Base-by-base conservation (phyloP, 2,888 invertebrate genomes). In the Drosophila kokeensis region DNA sequence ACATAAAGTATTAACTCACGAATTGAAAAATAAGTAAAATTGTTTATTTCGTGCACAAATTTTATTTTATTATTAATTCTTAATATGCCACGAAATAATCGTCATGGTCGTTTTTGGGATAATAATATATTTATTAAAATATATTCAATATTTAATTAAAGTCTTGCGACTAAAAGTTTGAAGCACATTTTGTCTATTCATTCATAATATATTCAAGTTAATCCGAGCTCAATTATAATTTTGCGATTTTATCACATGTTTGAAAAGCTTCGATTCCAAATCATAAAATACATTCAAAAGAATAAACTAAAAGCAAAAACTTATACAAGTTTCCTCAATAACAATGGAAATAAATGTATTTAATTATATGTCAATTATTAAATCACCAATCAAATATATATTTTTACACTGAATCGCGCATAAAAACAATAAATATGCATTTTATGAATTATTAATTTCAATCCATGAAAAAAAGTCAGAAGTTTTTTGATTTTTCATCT, bases 401-500 rank as follows among this genome's bases (percentile, higher is more conserved):
- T 10, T 52, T 66, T 38, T 32, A 45, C 45, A 32, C 4, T 3
- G 5, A 40, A 24, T 24, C 18, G 21, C 53, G 66, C 69, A 59
- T 64, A 70, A 72, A 53, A 45, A 2, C 40, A 48, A 54, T 55
- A 58, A 59, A 67, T 55, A 74, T 71, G 45, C 61, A 62, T 73
- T 62, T 54, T 24, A 55, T 29, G 45, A 63, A 54, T 29, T 52
- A 21, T 24, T 62, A 65, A 64, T 49, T 75, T 68, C 21, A 36
- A 71, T 58, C 67, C 58, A 36, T 52, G 30, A 65, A 58, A 53
- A 67, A 49, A 49, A 29, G 27, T 57, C 72, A 58, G 63, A 71
- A 67, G 34, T 53, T 64, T 48, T 48, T 42, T 49, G 69, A 73
- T 64, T 79, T 83, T 71, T 59, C 65, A 84, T 62, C 84, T 64